A percentile compares a stretch with the other conserved stretches of the same genome.
These are phyloP conservation scores for Gibbula magus DNA, from an alignment of 2,888 invertebrate species.

Conservation along the genomic window DNA sequence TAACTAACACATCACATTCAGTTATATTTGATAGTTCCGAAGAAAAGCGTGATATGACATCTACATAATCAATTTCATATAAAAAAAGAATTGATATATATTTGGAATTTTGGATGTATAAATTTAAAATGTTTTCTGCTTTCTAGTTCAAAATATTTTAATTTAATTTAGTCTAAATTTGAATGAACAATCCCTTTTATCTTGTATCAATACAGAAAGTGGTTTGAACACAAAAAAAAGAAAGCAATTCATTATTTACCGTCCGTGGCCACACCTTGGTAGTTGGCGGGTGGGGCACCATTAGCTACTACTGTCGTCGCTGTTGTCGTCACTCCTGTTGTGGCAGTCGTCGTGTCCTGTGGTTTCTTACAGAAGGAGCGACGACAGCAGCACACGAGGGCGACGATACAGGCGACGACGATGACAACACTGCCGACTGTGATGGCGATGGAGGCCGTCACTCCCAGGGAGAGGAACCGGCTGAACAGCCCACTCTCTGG, in stretches of 20 bases:
- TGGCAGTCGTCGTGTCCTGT: constrained; percentile 40
- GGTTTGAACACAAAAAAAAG: not conserved
- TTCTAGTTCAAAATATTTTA: no score
- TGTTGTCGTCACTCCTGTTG: constrained; percentile 46
- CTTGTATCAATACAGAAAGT: no score
- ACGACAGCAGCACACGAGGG: constrained; percentile 69
- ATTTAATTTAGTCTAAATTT: no score
- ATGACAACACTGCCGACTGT: constrained; percentile 72
- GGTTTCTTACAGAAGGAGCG: constrained; percentile 62
- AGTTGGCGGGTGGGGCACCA: constrained; percentile 39
- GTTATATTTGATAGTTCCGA: no score
- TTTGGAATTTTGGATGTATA: no score
- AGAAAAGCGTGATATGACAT: no score
- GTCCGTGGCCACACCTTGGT: constrained; percentile 24
- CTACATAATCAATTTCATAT: no score
- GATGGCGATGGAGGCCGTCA: constrained; percentile 73
- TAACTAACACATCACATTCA: no score
- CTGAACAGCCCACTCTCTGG: constrained; percentile 23
- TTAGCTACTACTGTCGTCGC: constrained; percentile 54
- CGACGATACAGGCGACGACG: constrained; percentile 67
- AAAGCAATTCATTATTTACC: constrained; percentile 2
- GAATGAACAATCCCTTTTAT: no score
- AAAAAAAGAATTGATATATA: no score
- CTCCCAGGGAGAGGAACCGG: constrained; percentile 67
- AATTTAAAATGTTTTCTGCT: no score